Evolutionary conservation across 92 coral and sea anemone genomes (phyloP).

Genomic region (Epizoanthus rinbou): DNA sequence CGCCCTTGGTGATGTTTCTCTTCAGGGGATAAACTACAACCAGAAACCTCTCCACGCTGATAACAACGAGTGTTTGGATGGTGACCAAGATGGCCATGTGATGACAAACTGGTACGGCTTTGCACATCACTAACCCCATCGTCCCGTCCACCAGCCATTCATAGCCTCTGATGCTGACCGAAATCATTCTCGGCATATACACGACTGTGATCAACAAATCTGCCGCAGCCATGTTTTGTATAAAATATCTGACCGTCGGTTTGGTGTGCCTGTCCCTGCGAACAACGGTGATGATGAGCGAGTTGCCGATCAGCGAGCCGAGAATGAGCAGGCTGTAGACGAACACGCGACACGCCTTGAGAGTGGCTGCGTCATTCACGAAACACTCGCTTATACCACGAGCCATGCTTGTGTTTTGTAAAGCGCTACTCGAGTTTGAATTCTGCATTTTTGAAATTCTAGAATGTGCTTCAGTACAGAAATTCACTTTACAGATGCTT

Average conservation of each 20-base stretch:
- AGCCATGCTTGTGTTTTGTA: not conserved
- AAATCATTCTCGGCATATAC: slow-evolving; percentile 31
- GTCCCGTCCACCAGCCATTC: slow-evolving; percentile 23
- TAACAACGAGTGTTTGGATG: slow-evolving; percentile 28
- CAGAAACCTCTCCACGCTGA: slow-evolving; percentile 35
- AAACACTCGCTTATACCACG: slow-evolving; percentile 3
- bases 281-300: slow-evolving; percentile 21
- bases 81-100: slow-evolving; percentile 34
- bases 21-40: slow-evolving; percentile 28
- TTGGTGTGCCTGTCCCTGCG: slow-evolving; percentile 22
- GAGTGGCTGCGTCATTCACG: not conserved
- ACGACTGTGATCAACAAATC: slow-evolving; percentile 18
- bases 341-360: slow-evolving; percentile 2
- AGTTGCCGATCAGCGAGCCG: slow-evolving; percentile 22
- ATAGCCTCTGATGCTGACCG: slow-evolving; percentile 1
- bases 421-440: not conserved
- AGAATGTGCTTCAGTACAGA: too few species aligned
- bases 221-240: slow-evolving; percentile 29
- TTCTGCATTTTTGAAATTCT: not conserved
- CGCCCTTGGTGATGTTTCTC: slow-evolving; percentile 16
- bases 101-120: slow-evolving; percentile 12
- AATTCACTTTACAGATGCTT: too few species aligned
- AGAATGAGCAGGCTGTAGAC: slow-evolving; percentile 23
- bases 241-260: slow-evolving; percentile 28
- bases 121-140: slow-evolving; percentile 7